Conservation (phyloP, 2,797 vertebrate genomes). For the Amphiprion clarkii region DNA sequence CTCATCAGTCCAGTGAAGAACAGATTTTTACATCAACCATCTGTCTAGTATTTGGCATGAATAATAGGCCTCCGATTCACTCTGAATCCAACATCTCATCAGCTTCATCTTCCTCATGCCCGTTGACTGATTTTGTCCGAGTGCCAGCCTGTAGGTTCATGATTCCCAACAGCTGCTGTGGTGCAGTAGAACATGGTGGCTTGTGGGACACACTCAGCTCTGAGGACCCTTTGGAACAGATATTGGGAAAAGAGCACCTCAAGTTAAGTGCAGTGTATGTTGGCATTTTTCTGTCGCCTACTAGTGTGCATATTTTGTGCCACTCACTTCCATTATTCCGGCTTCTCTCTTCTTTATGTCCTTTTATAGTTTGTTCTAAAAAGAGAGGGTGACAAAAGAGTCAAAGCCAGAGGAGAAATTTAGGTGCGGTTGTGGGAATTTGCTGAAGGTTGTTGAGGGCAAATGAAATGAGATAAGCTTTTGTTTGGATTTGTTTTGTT, state of each 20-base stretch:
- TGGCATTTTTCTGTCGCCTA: not conserved
- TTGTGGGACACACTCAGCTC: not conserved
- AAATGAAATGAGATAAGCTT: conserved; percentile 8
- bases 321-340: not conserved
- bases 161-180: not conserved
- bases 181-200: not conserved
- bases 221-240: not conserved
- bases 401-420: conserved; percentile 15
- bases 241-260: not conserved
- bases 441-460: not conserved
- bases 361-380: not conserved
- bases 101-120: no score
- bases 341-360: not conserved
- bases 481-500: conserved; percentile 22
- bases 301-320: not conserved
- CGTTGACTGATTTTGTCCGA: no score
- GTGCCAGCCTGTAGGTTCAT: no score
- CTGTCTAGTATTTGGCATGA: no score
- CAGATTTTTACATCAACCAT: no score
- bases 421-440: not conserved
- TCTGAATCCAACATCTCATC: no score
- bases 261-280: not conserved
- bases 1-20: not conserved
- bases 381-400: not conserved
- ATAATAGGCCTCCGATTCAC: no score